Base-by-base conservation (phyloP, 2,113 vertebrate genomes). In the Ifrita kowaldi region DNA sequence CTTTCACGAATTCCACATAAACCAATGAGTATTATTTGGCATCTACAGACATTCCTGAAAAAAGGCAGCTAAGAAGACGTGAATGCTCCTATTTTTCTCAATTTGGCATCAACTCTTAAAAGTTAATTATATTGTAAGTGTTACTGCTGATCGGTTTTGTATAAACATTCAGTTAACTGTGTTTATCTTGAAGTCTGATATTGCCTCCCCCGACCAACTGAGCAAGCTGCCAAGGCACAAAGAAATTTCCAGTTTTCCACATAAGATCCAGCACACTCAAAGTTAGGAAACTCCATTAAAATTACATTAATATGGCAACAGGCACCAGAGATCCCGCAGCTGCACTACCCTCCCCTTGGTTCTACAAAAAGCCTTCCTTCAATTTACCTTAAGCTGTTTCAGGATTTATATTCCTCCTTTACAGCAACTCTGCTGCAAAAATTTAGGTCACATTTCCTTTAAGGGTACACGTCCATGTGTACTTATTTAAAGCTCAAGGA, bases 401-500 rank as follows among this genome's bases (percentile, higher is more conserved):
- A 68, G 18, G 55, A 84, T 69, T 89, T 71, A 27, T 7, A 2
- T 22, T 71, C n/a, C 56, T 86, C 53, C 59, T 69, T 56, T 67
- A 28, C 59, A 78, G 47, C 77, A 91, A 80, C 32, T 33, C 37
- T 78, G 37, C 44, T 57, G 68, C 53, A 90, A 89, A 94, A 95
- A 95, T 94, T 81, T 64, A 94, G 96, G 96, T 96, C 96, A 87
- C 50, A 23, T 46, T 84, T 94, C 84, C 78, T 94, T 94, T 37
- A 86, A 85, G 76, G 7, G 20, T 28, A 53, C 57, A 85, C 2
- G 0, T 60, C 71, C 42, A 42, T 6, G n/a, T 33, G 56, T 32
- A 63, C 85, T 90, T 94, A 90, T 24, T 95, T 83, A 95, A 96
- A 90, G 75, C 87, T 95, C 94, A 93, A 93, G 90, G 73, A 96